Evolutionary conservation across 2,797 vertebrate species (phyloP).

Genomic region (Micropoecilia bifurca): DNA sequence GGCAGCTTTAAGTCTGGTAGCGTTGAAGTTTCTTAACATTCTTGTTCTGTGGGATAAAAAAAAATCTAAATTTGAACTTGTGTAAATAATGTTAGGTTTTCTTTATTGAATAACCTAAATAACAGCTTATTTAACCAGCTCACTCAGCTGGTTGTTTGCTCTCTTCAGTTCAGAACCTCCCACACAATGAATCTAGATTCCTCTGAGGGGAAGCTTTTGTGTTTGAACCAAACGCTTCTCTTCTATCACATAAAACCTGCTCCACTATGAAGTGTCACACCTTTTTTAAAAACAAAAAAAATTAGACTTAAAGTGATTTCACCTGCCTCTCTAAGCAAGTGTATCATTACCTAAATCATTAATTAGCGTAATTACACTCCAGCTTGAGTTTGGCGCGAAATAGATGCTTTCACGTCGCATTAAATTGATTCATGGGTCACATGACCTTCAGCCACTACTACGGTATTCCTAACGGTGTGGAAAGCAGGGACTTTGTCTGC

Average conservation of each 20-base stretch:
- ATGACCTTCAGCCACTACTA: not conserved
- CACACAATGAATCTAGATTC: constrained; percentile 14
- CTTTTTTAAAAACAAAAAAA: not conserved
- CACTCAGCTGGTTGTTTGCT: not conserved
- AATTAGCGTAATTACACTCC: constrained; percentile 15
- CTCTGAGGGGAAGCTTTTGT: constrained; percentile 7
- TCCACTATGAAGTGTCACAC: not conserved
- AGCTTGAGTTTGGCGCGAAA: not conserved
- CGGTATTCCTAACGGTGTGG: constrained; percentile 15
- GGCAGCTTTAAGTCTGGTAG: too few relatives aligned
- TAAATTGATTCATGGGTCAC: constrained; percentile 1
- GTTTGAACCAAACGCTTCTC: constrained; percentile 5
- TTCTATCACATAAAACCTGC: not conserved
- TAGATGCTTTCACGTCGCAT: not conserved
- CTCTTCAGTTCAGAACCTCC: constrained; percentile 10
- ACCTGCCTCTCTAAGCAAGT: not conserved
- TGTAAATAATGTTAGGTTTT: too few relatives aligned
- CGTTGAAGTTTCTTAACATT: too few relatives aligned
- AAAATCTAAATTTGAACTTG: too few relatives aligned
- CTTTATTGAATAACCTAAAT: too few relatives aligned
- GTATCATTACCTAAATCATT: constrained; percentile 15
- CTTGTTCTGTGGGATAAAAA: too few relatives aligned
- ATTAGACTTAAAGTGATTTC: not conserved
- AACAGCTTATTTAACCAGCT: not conserved
- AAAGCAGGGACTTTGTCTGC: not conserved